These are phyloP conservation scores for Crambe crambe DNA, from an alignment of 37 sponge, comb jelly and placozoan species.

Conservation along the genomic window DNA sequence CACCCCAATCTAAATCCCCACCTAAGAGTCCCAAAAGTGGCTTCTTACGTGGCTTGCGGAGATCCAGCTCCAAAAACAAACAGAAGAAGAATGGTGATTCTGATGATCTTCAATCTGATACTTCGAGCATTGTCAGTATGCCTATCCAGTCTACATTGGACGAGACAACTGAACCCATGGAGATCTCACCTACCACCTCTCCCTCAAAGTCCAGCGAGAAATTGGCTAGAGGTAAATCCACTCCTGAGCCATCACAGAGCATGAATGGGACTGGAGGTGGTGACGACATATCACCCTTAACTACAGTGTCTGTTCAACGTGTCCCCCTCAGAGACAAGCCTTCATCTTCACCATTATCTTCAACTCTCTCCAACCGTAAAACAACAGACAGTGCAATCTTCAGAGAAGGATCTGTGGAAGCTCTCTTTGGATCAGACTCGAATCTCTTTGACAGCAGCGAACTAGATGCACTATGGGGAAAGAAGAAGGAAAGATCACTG, in stretches of 20 bases:
- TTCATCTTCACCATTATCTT: not conserved
- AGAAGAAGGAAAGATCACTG: slow-evolving; percentile 16
- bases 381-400: slow-evolving; percentile 30
- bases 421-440: slow-evolving; percentile 36
- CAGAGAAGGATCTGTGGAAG: slow-evolving; percentile 13
- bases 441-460: slow-evolving; percentile 44
- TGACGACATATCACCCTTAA: not conserved
- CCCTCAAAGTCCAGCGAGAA: not conserved
- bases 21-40: slow-evolving; percentile 7
- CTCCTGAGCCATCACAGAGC: too few relatives aligned
- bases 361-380: slow-evolving; percentile 12
- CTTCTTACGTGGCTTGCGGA: slow-evolving; percentile 11
- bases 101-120: slow-evolving; percentile 55
- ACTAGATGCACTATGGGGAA: slow-evolving; percentile 24
- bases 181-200: not conserved
- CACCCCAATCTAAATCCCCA: not conserved
- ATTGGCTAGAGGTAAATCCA: not conserved
- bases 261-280: too few relatives aligned
- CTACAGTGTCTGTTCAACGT: not conserved
- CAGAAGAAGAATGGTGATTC: slow-evolving; percentile 4
- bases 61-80: slow-evolving; percentile 30
- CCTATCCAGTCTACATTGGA: slow-evolving; percentile 6
- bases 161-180: slow-evolving; percentile 16
- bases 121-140: slow-evolving; percentile 53
- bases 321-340: not conserved